Percentiles rank a stretch among this genome's conserved stretches.
phyloP scores from a whole-genome alignment of 1,140 invertebrate genomes.

The Stegodyphus mimosarum region DNA sequence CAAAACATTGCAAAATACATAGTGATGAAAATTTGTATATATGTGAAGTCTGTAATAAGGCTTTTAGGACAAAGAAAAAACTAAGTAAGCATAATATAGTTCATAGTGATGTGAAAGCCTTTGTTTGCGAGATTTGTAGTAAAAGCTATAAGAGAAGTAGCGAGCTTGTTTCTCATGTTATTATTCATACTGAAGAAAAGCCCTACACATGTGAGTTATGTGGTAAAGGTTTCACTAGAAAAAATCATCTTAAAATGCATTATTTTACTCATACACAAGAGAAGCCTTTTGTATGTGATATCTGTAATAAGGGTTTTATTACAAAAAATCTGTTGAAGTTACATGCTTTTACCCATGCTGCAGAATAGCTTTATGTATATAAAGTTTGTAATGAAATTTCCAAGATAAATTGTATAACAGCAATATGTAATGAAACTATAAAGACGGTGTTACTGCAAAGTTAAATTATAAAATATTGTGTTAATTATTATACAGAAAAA shows the following conservation, averaged over 20 bases:
- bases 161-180: neutral
- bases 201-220: neutral
- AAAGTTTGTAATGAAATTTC: slow-evolving; percentile 68
- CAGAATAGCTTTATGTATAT: slow-evolving; percentile 67
- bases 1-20: neutral
- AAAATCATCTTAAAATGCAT: neutral
- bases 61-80: neutral
- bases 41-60: neutral
- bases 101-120: neutral
- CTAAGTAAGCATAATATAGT: neutral
- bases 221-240: neutral
- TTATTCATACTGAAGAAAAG: neutral
- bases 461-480: too few relatives aligned
- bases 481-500: too few relatives aligned
- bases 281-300: neutral
- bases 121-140: neutral
- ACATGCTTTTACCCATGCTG: slow-evolving; percentile 65
- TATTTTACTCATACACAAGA: neutral
- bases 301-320: slow-evolving; percentile 26
- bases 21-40: neutral
- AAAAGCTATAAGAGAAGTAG: neutral
- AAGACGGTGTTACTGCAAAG: too few relatives aligned
- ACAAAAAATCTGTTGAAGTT: slow-evolving; percentile 29
- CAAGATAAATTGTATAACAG: too few relatives aligned
- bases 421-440: too few relatives aligned